Evolutionary conservation across 2,888 invertebrate species (phyloP), one percentile per base, ranked within the genome.

Genomic region (Megastigmus dorsalis): DNA sequence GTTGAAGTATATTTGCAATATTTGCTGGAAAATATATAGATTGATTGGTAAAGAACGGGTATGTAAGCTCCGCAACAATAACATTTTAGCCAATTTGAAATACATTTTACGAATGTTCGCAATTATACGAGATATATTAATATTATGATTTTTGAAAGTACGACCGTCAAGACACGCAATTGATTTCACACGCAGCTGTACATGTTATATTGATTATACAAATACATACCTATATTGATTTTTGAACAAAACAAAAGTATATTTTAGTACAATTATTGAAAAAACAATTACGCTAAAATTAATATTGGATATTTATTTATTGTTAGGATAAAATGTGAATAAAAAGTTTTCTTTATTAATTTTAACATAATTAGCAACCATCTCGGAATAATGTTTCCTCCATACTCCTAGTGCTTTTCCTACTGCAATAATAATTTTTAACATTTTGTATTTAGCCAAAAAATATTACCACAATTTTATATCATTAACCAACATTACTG

Each of bases 321-420:
- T 54, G 54, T 54, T 66, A 66, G 18, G 54, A 66, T 66, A 66
- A 66, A 66, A 30, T 30, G 54, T 54, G 54, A 66, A 63, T 65
- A 30, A 66, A 28, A 23, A 2, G 13, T 28, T 7, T 28, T 38
- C 7, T 18, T 26, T 6, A 28, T 65, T 52, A n/a, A 38, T 65
- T 60, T 60, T 10, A 43, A 45, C 30, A 2, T 6, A 18, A 1
- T 28, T 13, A 41, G 18, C 28, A 15, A 50, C 30, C 33, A 10
- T 6, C 23, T 48, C 13, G 30, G 9, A 55, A 23, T 48, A n/a
- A n/a, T n/a, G n/a, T n/a, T n/a, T n/a, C n/a, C n/a, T 23, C 15
- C 23, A 1, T 13, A 9, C 41, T 28, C 10, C 10, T 20, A 15
- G 2, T 9, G 18, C 45, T 18, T 4, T 45, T 3, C 18, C 3